These are phyloP conservation scores for Saccostrea cuccullata DNA, from an alignment of 1,140 invertebrate species.

Conservation along the genomic window DNA sequence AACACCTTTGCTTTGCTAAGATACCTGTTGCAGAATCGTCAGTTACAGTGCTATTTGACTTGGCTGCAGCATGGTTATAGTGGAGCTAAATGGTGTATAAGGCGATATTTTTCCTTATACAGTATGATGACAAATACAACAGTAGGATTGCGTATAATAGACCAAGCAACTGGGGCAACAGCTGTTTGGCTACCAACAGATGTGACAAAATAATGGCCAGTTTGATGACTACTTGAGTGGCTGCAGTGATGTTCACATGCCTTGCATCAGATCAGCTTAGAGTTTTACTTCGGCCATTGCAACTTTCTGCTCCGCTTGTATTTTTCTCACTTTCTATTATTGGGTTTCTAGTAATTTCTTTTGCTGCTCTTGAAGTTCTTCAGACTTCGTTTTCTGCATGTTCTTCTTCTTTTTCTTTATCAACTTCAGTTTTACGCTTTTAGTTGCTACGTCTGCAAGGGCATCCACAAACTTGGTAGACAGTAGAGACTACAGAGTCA, in stretches of 20 bases:
- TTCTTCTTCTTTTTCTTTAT: not conserved
- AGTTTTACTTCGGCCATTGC: not conserved
- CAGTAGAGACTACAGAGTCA: not conserved
- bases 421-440: not conserved
- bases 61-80: not conserved
- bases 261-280: not conserved
- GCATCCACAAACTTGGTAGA: conserved; percentile 6
- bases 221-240: not conserved
- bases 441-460: not conserved
- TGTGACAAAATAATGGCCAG: not conserved
- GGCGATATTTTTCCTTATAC: no score
- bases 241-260: not conserved
- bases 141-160: no score
- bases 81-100: not conserved
- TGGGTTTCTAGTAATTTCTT: not conserved
- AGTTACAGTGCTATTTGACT: not conserved
- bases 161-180: no score
- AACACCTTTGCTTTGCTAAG: conserved; percentile 25
- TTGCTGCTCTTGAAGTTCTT: not conserved
- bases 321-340: not conserved
- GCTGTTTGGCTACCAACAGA: not conserved
- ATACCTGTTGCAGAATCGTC: not conserved
- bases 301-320: not conserved
- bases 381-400: not conserved
- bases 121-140: no score